Evolutionary conservation across 2,888 invertebrate genomes (phyloP).

Genomic region (Desoria tigrina): DNA sequence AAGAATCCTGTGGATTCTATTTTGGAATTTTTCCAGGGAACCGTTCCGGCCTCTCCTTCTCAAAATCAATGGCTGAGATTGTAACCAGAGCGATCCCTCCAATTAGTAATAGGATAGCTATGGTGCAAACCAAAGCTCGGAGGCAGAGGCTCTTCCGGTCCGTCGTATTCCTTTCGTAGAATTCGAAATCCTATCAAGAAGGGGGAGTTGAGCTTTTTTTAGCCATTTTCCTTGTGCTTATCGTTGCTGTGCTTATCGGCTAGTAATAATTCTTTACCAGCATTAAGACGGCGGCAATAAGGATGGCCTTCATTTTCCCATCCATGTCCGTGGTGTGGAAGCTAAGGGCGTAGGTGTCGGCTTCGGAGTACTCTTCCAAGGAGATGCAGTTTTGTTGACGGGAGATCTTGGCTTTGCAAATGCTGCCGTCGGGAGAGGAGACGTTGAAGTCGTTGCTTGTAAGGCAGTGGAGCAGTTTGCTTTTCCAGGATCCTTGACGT

Average conservation of each 20-base stretch:
- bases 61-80: constrained; percentile 31
- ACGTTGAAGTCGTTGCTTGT: constrained; percentile 34
- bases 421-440: constrained; percentile 17
- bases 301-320: constrained; percentile 40
- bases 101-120: constrained; percentile 32
- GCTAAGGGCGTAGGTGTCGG: constrained; percentile 39
- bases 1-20: too few species aligned
- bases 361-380: constrained; percentile 33
- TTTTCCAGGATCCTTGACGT: constrained; percentile 25
- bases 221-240: not conserved
- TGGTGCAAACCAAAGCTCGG: constrained; percentile 26
- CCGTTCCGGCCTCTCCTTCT: constrained; percentile 25
- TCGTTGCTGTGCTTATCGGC: not conserved
- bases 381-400: constrained; percentile 31
- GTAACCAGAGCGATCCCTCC: constrained; percentile 30
- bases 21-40: constrained; percentile 36
- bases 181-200: constrained; percentile 38
- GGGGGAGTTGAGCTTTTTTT: too few species aligned
- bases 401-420: constrained; percentile 29
- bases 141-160: constrained; percentile 30
- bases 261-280: constrained; percentile 32
- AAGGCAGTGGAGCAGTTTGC: constrained; percentile 26
- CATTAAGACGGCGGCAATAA: constrained; percentile 42
- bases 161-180: constrained; percentile 35
- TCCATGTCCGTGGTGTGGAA: constrained; percentile 36